These are phyloP conservation scores for Pollachius pollachius DNA, from an alignment of 2,113 vertebrate species.

Conservation along the genomic window DNA sequence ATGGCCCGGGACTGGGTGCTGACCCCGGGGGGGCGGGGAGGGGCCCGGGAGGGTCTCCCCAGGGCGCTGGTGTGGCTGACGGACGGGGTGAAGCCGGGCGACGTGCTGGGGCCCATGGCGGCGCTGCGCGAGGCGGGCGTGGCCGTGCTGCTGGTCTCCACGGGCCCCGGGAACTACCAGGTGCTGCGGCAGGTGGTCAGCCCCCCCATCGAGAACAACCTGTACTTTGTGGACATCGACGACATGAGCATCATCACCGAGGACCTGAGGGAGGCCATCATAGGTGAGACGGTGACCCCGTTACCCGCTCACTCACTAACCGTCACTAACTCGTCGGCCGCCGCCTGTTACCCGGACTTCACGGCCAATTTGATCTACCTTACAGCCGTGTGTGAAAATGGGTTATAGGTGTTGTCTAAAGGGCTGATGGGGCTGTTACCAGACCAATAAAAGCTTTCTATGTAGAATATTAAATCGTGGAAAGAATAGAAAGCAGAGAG, in stretches of 20 bases:
- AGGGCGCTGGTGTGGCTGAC: constrained; percentile 95
- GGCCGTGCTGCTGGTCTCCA: constrained; percentile 87
- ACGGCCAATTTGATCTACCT: not conserved
- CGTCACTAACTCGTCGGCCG: not conserved
- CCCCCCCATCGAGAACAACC: constrained; percentile 76
- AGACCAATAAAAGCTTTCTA: too few species aligned
- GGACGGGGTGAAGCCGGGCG: constrained; percentile 86
- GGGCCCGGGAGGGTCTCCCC: constrained; percentile 77
- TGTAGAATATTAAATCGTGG: too few species aligned
- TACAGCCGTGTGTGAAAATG: too few species aligned
- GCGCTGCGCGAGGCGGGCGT: constrained; percentile 83
- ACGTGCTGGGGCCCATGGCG: constrained; percentile 81
- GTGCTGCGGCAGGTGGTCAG: constrained; percentile 81
- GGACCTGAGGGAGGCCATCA: constrained; percentile 81
- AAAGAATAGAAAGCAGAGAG: too few species aligned
- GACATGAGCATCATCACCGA: constrained; percentile 85
- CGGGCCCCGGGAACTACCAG: constrained; percentile 83
- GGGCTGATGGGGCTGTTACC: too few species aligned
- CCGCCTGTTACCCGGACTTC: constrained; percentile 5
- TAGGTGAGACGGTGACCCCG: constrained; percentile 69
- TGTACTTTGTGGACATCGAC: constrained; percentile 93
- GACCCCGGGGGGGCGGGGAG: constrained; percentile 38
- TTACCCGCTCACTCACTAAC: too few species aligned
- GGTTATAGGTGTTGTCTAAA: too few species aligned
- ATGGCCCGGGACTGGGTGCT: constrained; percentile 74